These are phyloP conservation scores for Zosterops borbonicus DNA, from an alignment of 2,113 vertebrate genomes.

Conservation along the genomic window DNA sequence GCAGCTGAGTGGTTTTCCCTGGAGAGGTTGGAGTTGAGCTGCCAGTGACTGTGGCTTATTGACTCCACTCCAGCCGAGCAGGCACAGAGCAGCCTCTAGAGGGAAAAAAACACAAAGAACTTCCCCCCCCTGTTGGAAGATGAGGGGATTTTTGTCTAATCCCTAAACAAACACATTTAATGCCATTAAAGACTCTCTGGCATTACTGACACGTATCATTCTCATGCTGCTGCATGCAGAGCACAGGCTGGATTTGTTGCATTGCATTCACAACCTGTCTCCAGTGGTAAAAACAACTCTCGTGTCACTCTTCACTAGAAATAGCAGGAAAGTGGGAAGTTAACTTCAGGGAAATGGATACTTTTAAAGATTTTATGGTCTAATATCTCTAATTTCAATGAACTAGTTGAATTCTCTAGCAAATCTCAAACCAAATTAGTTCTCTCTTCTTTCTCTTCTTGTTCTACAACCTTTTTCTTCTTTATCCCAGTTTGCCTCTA, in stretches of 20 bases:
- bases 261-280: background rate
- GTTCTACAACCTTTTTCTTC: background rate
- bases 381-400: background rate
- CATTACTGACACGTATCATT: background rate
- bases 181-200: constrained; percentile 12
- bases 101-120: background rate
- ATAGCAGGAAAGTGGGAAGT: rapidly evolving
- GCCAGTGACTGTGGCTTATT: background rate
- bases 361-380: background rate
- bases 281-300: background rate
- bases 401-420: background rate
- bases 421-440: background rate
- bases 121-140: background rate
- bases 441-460: background rate
- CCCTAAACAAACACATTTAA: constrained; percentile 45
- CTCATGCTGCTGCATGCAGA: constrained; percentile 6
- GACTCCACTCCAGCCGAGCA: background rate
- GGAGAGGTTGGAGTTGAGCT: background rate
- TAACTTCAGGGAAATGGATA: background rate
- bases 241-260: background rate
- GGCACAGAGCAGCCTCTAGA: background rate
- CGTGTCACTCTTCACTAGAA: background rate
- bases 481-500: background rate
- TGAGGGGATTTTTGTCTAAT: constrained; percentile 31
- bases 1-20: background rate